Evolutionary conservation across 2,888 invertebrate genomes (phyloP).

Genomic region (Clepsis dumicolana): DNA sequence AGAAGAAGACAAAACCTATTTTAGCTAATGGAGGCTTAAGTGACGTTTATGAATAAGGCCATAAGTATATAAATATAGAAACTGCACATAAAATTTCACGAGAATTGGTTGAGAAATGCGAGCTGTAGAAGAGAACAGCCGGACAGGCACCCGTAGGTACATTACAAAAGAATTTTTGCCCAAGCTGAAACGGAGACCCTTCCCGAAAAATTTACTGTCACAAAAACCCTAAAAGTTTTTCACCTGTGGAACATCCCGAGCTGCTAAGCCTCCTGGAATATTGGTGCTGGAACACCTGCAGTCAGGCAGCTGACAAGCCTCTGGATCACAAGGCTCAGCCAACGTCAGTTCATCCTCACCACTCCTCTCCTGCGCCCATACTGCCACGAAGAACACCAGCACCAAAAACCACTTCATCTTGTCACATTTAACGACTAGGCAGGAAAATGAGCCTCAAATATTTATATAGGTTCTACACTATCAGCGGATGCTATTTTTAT

Average conservation of each 20-base stretch:
- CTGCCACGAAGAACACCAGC: constrained; percentile 17
- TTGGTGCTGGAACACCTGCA: constrained; percentile 82
- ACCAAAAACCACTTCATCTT: constrained; percentile 34
- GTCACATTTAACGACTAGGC: neutral
- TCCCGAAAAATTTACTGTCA: neutral
- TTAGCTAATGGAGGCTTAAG: no score
- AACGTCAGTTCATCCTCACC: constrained; percentile 49
- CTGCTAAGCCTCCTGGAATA: constrained; percentile 76
- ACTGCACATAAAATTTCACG: no score
- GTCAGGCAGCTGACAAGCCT: constrained; percentile 79
- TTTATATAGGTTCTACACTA: constrained; percentile 26
- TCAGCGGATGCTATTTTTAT: constrained; percentile 15
- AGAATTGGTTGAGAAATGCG: no score
- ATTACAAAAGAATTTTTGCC: no score
- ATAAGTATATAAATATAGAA: no score
- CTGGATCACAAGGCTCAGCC: constrained; percentile 66
- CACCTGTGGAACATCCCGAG: constrained; percentile 84
- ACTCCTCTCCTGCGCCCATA: constrained; percentile 29
- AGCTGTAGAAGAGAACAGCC: no score
- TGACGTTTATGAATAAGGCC: no score
- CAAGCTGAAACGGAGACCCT: no score
- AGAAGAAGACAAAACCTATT: no score
- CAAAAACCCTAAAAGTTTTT: neutral
- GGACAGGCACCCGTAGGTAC: no score
- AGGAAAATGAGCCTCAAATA: neutral